Evolutionary conservation across 37 sponge, comb jelly and placozoan genomes (phyloP).

Genomic region (Axinella damicornis): DNA sequence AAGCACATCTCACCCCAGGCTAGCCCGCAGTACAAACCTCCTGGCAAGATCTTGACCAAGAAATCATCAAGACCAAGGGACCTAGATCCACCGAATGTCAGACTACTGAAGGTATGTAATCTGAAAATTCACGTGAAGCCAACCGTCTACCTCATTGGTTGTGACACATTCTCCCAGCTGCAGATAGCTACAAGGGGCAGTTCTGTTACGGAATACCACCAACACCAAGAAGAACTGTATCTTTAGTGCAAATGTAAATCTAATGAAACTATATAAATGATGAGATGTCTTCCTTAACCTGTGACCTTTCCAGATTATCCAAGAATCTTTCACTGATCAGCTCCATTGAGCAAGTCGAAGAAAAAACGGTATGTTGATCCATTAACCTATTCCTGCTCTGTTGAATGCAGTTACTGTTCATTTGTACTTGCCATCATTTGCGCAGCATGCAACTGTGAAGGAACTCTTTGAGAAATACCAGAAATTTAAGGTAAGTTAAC

Average conservation of each 20-base stretch:
- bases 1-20: too few relatives aligned
- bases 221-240: conserved; percentile 31
- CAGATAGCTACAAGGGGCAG: conserved; percentile 24
- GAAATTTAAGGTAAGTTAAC: conserved; percentile 60
- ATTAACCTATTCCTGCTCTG: background rate
- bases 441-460: conserved; percentile 42
- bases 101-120: conserved; percentile 1
- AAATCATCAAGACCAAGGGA: background rate
- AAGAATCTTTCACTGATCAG: conserved; percentile 32
- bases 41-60: background rate
- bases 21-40: too few relatives aligned
- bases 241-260: too few relatives aligned
- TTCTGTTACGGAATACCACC: conserved; percentile 17
- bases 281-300: background rate
- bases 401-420: background rate
- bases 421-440: too few relatives aligned
- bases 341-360: conserved; percentile 32
- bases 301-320: conserved; percentile 3
- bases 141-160: too few relatives aligned
- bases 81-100: background rate
- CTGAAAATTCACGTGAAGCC: too few relatives aligned
- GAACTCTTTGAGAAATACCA: conserved; percentile 44
- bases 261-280: too few relatives aligned
- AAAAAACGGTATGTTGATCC: conserved; percentile 36
- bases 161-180: conserved; percentile 30